Evolutionary conservation across 2,797 vertebrate genomes (phyloP).

Genomic region (Thripadectes ignobilis): DNA sequence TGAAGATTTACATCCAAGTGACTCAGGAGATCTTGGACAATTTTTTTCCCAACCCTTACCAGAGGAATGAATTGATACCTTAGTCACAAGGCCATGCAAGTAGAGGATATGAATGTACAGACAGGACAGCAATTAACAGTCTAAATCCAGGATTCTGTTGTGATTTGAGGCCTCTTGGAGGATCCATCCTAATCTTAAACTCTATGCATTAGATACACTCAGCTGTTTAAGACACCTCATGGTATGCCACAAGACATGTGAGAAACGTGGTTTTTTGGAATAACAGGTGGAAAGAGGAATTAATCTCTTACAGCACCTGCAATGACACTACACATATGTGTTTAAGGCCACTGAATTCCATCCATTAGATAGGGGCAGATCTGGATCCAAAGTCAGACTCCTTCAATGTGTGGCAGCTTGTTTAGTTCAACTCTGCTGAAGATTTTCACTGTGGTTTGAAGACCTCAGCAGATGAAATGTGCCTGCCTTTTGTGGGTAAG

Average conservation of each 20-base stretch:
- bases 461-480: background rate
- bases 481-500: background rate
- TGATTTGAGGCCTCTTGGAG: background rate
- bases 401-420: background rate
- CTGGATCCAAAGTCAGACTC: background rate
- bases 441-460: background rate
- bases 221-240: background rate
- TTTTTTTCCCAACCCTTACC: background rate
- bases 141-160: background rate
- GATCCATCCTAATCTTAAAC: background rate
- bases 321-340: accelerated
- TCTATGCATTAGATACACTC: background rate
- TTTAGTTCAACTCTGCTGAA: background rate
- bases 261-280: background rate
- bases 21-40: background rate
- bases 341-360: background rate
- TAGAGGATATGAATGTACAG: background rate
- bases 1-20: background rate
- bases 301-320: background rate
- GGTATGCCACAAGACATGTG: background rate
- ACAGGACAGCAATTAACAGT: background rate
- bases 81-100: background rate
- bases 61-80: background rate
- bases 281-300: background rate
- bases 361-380: background rate